Base-by-base conservation (phyloP, 2,113 vertebrate species). In the Psilopogon haemacephalus region DNA sequence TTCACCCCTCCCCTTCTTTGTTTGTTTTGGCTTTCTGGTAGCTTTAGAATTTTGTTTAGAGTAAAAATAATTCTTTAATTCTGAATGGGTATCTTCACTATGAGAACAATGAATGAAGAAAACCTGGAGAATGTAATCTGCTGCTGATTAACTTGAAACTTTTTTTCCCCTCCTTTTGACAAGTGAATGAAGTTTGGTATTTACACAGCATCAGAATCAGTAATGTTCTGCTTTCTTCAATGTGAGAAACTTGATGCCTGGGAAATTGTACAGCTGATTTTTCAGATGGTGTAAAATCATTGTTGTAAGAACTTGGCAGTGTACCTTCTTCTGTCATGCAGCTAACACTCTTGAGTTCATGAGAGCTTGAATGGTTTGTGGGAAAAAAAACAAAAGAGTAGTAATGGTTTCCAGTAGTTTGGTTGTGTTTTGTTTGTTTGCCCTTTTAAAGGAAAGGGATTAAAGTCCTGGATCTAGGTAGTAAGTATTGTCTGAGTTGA, bases 111-210 rank as follows among this genome's bases (percentile, higher is more conserved):
- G 72, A 91, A 52, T 88, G 80, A 91, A 58, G 85, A 88, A 95
- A 87, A 80, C 28, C 2, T 37, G 46, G 67, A 94, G 81, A 90
- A 94, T 94, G 73, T 96, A 78, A 94, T 74, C 89, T 86, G 79
- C 78, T 70, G 27, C 82, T 87, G 48, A 70, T 83, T 79, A 89
- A 90, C 90, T 94, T 94, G 85, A 94, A 92, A 52, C 27, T 32
- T 77, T 62, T 63, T 63, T 71, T 73, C 79, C 52, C 52, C n/a
- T n/a, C n/a, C n/a, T n/a, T 84, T 76, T 91, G 70, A 85, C 88
- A 80, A 60, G 55, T 93, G 87, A 96, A 94, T 93, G 87, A 93
- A 79, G 42, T 89, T 78, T 88, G 42, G 70, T 86, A 71, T 88
- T 93, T 95, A 69, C 84, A 87, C 86, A 89, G n/a, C 65, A 37